A percentile compares a stretch with the other conserved stretches of the same genome.
Conservation (phyloP, 2,797 vertebrate species). For the Xiphorhynchus erythropygius region DNA sequence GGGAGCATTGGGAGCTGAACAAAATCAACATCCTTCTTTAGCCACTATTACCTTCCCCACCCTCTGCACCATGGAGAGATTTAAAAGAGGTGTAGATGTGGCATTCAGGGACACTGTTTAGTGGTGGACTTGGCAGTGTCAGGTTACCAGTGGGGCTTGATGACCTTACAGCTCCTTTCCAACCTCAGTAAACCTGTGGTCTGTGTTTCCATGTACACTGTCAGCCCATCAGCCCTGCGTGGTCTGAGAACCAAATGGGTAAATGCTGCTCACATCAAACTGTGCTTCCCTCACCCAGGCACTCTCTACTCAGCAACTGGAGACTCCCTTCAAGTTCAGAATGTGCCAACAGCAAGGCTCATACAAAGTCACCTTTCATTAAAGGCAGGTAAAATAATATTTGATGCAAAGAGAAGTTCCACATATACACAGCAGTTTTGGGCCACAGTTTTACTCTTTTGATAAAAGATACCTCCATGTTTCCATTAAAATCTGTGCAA, state of each 20-base stretch:
- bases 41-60: not conserved
- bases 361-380: not conserved
- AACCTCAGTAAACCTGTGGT: not conserved
- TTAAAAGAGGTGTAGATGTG: not conserved
- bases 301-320: not conserved
- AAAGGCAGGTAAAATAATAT: not conserved
- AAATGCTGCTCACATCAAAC: not conserved
- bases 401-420: not conserved
- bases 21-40: not conserved
- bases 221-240: not conserved
- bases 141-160: not conserved
- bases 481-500: not conserved
- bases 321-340: not conserved
- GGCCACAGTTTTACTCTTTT: not conserved
- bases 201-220: not conserved
- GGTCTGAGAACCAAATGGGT: not conserved
- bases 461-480: not conserved
- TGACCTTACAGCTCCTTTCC: not conserved
- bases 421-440: rapidly evolving
- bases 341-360: not conserved
- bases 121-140: not conserved
- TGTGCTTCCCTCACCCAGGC: not conserved
- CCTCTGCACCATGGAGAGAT: not conserved
- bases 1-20: not conserved
- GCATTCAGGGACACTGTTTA: not conserved